Percentiles rank a stretch among this genome's conserved stretches.
Evolutionary conservation across 2,797 vertebrate genomes (phyloP).

Genomic region (Mico argentatus): DNA sequence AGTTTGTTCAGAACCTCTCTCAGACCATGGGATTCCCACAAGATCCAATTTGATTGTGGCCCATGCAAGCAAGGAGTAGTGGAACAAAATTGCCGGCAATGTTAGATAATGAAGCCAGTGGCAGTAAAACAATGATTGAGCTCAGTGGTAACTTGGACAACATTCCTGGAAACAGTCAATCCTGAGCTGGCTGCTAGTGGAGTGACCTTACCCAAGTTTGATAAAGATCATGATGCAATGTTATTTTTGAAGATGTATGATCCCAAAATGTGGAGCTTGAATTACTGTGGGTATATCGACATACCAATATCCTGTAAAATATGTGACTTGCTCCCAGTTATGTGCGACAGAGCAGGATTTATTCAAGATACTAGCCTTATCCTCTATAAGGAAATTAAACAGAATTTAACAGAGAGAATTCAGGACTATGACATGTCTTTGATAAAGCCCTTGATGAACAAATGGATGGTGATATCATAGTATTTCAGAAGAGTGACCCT

Average conservation of each 20-base stretch:
- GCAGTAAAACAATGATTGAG: conserved; percentile 99
- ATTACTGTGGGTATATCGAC: conserved; percentile 99
- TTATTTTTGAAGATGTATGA: conserved; percentile 99
- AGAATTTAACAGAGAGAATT: conserved; percentile 99
- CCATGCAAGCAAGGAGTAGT: conserved; percentile 99
- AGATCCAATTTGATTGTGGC: conserved; percentile 99
- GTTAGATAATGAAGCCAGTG: conserved; percentile 98
- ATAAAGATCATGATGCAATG: conserved; percentile 99
- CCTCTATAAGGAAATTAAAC: conserved; percentile 99
- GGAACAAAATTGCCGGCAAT: conserved; percentile 98
- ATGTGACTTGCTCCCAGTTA: conserved; percentile 98
- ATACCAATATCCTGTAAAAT: conserved; percentile 99
- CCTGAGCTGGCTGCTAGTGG: conserved; percentile 98
- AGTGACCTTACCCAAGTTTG: conserved; percentile 98
- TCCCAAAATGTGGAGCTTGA: conserved; percentile 99
- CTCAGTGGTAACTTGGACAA: conserved; percentile 99
- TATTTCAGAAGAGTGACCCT: conserved; percentile 99
- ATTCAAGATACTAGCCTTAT: conserved; percentile 99
- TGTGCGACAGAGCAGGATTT: conserved; percentile 99
- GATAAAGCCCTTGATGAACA: conserved; percentile 99
- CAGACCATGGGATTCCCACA: conserved; percentile 99
- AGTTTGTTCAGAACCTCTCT: conserved; percentile 98
- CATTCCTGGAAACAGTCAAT: conserved; percentile 99
- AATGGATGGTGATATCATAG: conserved; percentile 99
- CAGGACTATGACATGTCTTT: conserved; percentile 99